These are phyloP conservation scores for Hirtodrosophila trivittata DNA, from an alignment of 2,888 invertebrate genomes.

Conservation along the genomic window DNA sequence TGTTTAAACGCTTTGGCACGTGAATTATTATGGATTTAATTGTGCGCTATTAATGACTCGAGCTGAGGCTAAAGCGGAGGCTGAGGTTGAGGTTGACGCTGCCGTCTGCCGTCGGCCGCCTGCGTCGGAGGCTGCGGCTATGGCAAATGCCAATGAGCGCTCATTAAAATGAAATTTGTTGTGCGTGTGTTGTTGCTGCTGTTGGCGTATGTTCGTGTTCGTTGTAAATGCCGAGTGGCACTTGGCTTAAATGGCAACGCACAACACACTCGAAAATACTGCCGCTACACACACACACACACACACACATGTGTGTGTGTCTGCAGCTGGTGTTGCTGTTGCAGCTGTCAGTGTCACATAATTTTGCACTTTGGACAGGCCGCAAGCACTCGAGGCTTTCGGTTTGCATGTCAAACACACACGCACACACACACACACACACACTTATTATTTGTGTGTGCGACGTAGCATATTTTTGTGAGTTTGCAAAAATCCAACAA, in stretches of 20 bases:
- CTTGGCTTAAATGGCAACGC: constrained; percentile 65
- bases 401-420: constrained; percentile 56
- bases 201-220: constrained; percentile 1
- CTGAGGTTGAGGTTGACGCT: constrained; percentile 3
- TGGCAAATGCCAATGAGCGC: constrained; percentile 52
- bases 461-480: constrained; percentile 48
- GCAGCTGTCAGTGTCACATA: constrained; percentile 64
- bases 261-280: constrained; percentile 50
- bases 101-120: neutral
- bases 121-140: constrained; percentile 4
- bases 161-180: constrained; percentile 74
- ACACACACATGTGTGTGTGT: neutral
- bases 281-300: constrained; percentile 15
- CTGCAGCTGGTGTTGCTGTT: constrained; percentile 30
- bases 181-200: constrained; percentile 33
- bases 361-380: constrained; percentile 67
- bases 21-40: constrained; percentile 74
- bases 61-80: constrained; percentile 13
- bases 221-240: constrained; percentile 53
- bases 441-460: constrained; percentile 29
- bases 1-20: constrained; percentile 60
- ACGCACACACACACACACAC: neutral
- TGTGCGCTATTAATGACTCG: constrained; percentile 65
- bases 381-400: constrained; percentile 64
- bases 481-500: constrained; percentile 16